A percentile compares a stretch with the other conserved stretches of the same genome.
These are phyloP conservation scores for Myotis myotis DNA, from an alignment of 2,797 vertebrate genomes.

Conservation along the genomic window DNA sequence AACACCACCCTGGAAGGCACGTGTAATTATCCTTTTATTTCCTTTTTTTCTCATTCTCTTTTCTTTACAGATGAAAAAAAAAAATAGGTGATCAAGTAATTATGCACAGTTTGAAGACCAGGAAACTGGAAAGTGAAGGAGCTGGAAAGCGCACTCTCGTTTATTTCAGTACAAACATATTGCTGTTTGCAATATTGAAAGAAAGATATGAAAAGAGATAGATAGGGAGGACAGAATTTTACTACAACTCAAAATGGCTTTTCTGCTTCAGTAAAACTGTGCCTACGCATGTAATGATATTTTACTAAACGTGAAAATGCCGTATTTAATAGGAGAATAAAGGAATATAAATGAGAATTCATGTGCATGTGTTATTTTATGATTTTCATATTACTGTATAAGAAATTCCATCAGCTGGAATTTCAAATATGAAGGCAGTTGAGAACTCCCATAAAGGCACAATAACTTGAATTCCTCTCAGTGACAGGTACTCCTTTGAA, in stretches of 20 bases:
- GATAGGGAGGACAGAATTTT: not conserved
- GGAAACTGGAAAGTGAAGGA: not conserved
- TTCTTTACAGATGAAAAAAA: constrained; percentile 37
- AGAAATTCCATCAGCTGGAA: constrained; percentile 22
- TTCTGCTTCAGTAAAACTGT: constrained; percentile 47
- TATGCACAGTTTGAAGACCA: constrained; percentile 34
- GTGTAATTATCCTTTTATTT: constrained; percentile 25
- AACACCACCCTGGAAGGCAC: not conserved
- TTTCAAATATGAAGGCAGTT: constrained; percentile 31
- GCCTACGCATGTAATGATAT: not conserved
- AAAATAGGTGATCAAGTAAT: not conserved
- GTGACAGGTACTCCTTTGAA: not conserved
- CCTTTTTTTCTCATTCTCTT: not conserved
- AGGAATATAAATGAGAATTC: constrained; percentile 10
- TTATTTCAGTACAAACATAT: constrained; percentile 48
- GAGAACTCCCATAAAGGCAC: not conserved
- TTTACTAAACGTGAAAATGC: constrained; percentile 11
- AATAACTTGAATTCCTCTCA: constrained; percentile 10
- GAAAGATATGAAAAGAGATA: not conserved
- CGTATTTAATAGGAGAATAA: not conserved
- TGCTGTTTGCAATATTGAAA: constrained; percentile 26
- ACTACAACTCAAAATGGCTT: constrained; percentile 21
- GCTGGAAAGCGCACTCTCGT: not conserved
- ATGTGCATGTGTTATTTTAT: not conserved
- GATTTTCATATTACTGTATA: not conserved